These are phyloP conservation scores for Coelopa frigida DNA, from an alignment of 1,140 invertebrate species.

Conservation along the genomic window DNA sequence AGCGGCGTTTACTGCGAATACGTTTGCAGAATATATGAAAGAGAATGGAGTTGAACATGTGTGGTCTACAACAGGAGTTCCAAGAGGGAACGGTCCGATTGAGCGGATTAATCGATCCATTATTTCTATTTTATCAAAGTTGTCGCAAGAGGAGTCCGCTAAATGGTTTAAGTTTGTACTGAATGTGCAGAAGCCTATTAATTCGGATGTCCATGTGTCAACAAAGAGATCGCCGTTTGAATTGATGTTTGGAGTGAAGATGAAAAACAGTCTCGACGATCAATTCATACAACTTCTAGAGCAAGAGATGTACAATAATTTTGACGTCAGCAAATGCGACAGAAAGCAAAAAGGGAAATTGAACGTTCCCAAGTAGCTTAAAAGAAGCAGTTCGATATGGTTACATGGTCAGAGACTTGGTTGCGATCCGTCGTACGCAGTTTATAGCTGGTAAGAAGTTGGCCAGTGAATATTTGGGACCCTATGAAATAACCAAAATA, in stretches of 20 bases:
- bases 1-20: neutral
- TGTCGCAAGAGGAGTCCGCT: neutral
- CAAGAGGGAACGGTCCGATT: neutral
- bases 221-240: conserved; percentile 1
- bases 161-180: neutral
- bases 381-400: neutral
- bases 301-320: neutral
- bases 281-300: too few relatives aligned
- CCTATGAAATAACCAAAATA: conserved; percentile 26
- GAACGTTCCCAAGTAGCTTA: neutral
- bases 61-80: neutral
- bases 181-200: neutral
- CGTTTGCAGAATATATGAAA: neutral
- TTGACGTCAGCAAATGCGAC: neutral
- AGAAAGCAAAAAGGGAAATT: neutral
- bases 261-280: too few relatives aligned
- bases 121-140: conserved; percentile 2
- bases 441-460: neutral
- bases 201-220: neutral
- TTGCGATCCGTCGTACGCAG: neutral
- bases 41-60: neutral
- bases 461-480: conserved; percentile 20
- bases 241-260: conserved; percentile 5
- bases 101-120: neutral
- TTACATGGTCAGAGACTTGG: neutral